Base-by-base conservation (phyloP, 1,140 invertebrate species). In the Lepeophtheirus salmonis region DNA sequence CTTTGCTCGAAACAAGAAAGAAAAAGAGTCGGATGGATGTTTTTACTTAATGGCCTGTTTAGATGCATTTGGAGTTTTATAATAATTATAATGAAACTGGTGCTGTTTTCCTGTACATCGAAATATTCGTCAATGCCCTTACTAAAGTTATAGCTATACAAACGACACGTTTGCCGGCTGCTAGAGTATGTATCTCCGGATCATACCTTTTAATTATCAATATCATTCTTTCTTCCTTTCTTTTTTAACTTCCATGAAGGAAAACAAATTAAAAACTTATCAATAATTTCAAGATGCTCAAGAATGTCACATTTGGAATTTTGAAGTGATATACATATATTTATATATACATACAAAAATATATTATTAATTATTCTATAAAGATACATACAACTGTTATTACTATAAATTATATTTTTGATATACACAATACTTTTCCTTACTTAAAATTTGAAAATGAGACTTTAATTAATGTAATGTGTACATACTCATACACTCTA, bases 1-100 rank as follows among this genome's bases (percentile, higher is more conserved):
- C n/a, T n/a, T n/a, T n/a, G 30, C 30, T 10, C 6, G n/a, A n/a
- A 41, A 41, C 6, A 6, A 41, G n/a, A 41, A 41, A 41, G 30
- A 41, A 41, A 41, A 41, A n/a, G 30, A 41, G 6, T 10, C n/a
- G 30, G 30, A 41, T n/a, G 55, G 55, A 2, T 57, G 55, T 18
- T 57, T 23, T 17, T 57, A 57, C 22, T 21, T 57, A n/a, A 25
- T 57, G 22, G 22, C 55, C 6, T 57, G 55, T 48, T 41, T 57
- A 17, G 55, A 57, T 17, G 21, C 55, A 12, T 41, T 57, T 17
- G 21, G 55, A 25, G 26, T 57, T 16, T 23, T 57, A 14, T 57
- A 54, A 24, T 2, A 21, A 20, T 3, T 2, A 3, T 50, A 2
- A 18, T 12, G 12, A n/a, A 48, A 48, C 41, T 48, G 41, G 41